Evolutionary conservation across 2,888 invertebrate genomes (phyloP).

Genomic region (Dryobotodes eremita): DNA sequence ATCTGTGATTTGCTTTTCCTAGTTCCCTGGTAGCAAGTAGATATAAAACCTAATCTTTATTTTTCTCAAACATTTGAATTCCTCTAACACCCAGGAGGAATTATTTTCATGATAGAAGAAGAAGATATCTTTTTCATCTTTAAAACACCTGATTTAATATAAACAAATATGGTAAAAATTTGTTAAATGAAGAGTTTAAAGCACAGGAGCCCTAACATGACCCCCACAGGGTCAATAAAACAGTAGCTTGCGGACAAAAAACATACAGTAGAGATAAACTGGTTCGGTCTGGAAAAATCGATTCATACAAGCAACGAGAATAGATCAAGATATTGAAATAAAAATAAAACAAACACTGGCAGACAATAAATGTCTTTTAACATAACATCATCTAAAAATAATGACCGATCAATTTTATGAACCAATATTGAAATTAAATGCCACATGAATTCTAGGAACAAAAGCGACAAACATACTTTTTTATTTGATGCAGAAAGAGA

Average conservation of each 20-base stretch:
- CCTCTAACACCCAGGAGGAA: too few relatives aligned
- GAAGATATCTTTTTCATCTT: too few relatives aligned
- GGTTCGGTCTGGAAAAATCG: not conserved
- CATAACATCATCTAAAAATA: conserved; percentile 77
- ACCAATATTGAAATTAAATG: conserved; percentile 62
- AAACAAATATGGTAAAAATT: not conserved
- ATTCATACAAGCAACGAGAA: conserved; percentile 1
- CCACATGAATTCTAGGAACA: conserved; percentile 31
- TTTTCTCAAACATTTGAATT: too few relatives aligned
- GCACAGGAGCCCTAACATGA: not conserved
- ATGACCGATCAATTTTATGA: conserved; percentile 81
- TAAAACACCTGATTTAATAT: too few relatives aligned
- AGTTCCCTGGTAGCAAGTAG: too few relatives aligned
- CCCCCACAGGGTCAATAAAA: not conserved
- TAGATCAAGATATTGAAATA: conserved; percentile 10
- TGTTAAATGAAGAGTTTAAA: not conserved
- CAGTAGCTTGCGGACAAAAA: not conserved
- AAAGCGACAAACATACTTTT: conserved; percentile 35
- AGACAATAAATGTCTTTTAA: conserved; percentile 66
- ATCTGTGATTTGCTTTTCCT: too few relatives aligned
- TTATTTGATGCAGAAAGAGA: conserved; percentile 36
- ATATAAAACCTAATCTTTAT: too few relatives aligned
- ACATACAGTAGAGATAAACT: not conserved
- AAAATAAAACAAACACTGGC: conserved; percentile 29
- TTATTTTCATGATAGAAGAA: too few relatives aligned